Evolutionary conservation across 2,797 vertebrate species (phyloP).

Genomic region (Epinephelus coioides): DNA sequence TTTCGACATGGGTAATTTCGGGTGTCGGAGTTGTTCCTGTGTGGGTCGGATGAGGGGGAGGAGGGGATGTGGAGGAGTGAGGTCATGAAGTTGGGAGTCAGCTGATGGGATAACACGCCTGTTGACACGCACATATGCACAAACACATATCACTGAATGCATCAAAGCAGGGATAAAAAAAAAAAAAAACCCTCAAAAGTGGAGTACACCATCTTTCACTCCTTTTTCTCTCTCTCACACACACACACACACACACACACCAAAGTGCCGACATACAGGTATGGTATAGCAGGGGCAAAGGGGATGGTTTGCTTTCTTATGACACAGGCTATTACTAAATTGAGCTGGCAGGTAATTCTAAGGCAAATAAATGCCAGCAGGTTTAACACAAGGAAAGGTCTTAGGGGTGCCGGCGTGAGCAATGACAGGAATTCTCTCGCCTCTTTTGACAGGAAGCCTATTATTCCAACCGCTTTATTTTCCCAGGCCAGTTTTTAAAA

Average conservation of each 20-base stretch:
- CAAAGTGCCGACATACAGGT: constrained; percentile 32
- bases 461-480: constrained; percentile 86
- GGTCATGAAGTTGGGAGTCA: constrained; percentile 85
- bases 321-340: constrained; percentile 92
- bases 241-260: constrained; percentile 30
- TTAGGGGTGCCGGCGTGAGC: constrained; percentile 74
- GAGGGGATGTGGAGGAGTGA: constrained; percentile 56
- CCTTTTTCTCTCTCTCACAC: background rate
- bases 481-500: constrained; percentile 70
- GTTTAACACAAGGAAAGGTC: constrained; percentile 84
- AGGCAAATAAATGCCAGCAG: constrained; percentile 92
- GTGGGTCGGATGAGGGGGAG: constrained; percentile 30
- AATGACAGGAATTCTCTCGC: constrained; percentile 79
- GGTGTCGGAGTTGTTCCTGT: constrained; percentile 74
- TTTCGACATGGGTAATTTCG: constrained; percentile 82
- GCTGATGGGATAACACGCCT: constrained; percentile 82
- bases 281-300: constrained; percentile 60
- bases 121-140: constrained; percentile 17
- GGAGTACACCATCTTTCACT: background rate
- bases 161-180: constrained; percentile 29
- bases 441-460: constrained; percentile 85
- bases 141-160: background rate
- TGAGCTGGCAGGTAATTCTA: constrained; percentile 89
- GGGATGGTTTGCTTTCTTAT: constrained; percentile 95
- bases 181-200: constrained; percentile 23